Percentiles rank a stretch among this genome's conserved stretches.
Conservation (phyloP, 2,113 vertebrate genomes). For the Setophaga petechia region DNA sequence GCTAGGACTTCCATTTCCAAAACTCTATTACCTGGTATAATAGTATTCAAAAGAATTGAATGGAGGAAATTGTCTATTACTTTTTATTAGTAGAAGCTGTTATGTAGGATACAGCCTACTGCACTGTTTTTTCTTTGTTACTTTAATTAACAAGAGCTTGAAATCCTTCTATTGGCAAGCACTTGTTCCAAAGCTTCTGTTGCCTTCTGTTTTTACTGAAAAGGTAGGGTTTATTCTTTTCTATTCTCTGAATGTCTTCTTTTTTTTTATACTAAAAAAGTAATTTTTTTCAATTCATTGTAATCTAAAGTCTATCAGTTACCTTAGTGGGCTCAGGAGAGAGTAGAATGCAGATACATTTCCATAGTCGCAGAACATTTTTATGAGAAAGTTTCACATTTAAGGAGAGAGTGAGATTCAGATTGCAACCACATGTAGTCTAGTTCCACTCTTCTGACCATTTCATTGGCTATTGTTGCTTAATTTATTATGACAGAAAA, state of each 20-base stretch:
- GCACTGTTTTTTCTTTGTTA: slow-evolving; percentile 79
- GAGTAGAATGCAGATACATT: slow-evolving; percentile 19
- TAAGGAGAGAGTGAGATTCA: neutral
- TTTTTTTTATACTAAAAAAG: neutral
- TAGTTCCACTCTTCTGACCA: neutral
- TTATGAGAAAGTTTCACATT: slow-evolving; percentile 18
- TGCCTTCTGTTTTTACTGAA: slow-evolving; percentile 48
- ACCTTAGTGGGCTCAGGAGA: slow-evolving; percentile 29
- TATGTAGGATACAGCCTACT: slow-evolving; percentile 84
- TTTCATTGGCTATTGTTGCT: neutral
- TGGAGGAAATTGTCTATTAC: slow-evolving; percentile 85
- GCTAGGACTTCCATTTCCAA: slow-evolving; percentile 85
- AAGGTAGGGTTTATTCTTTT: slow-evolving; percentile 17
- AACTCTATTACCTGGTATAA: slow-evolving; percentile 92
- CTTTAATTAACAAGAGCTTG: slow-evolving; percentile 90
- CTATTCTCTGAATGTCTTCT: slow-evolving; percentile 28
- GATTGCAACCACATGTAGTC: neutral
- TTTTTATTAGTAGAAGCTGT: slow-evolving; percentile 90
- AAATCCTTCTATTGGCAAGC: slow-evolving; percentile 75
- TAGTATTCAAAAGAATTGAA: slow-evolving; percentile 86
- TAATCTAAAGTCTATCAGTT: slow-evolving; percentile 53
- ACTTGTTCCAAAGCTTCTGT: slow-evolving; percentile 70
- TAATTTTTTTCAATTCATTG: slow-evolving; percentile 25
- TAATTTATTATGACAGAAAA: neutral
- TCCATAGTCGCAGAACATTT: neutral